Conservation (phyloP, 2,888 invertebrate species). For the Luffia ferchaultella region DNA sequence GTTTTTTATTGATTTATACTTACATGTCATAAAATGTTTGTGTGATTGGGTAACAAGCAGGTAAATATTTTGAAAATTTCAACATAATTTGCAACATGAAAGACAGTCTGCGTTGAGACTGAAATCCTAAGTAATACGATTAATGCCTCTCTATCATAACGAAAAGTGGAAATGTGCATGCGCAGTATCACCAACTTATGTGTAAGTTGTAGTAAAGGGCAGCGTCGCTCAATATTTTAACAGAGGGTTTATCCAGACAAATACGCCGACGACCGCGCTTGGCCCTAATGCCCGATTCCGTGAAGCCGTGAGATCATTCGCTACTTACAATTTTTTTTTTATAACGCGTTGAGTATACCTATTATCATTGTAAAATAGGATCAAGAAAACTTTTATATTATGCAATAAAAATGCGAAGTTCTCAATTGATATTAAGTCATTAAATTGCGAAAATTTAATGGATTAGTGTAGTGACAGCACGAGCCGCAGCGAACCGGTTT, state of each 20-base stretch:
- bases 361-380: not conserved
- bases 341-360: not conserved
- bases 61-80: too few species aligned
- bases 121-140: too few species aligned
- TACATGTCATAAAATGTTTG: too few species aligned
- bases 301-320: not conserved
- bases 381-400: not conserved
- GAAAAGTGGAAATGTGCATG: too few species aligned
- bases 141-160: too few species aligned
- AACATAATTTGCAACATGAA: too few species aligned
- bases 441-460: not conserved
- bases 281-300: not conserved
- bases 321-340: not conserved
- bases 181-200: not conserved
- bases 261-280: conserved; percentile 27
- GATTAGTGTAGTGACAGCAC: too few species aligned
- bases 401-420: not conserved
- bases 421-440: not conserved
- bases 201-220: not conserved
- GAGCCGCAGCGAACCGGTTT: too few species aligned
- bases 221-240: conserved; percentile 49
- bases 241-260: conserved; percentile 53
- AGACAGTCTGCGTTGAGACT: too few species aligned
- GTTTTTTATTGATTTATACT: too few species aligned
- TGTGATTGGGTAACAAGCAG: too few species aligned